Evolutionary conservation across 2,113 vertebrate genomes (phyloP).

Genomic region (Mustelus asterias): DNA sequence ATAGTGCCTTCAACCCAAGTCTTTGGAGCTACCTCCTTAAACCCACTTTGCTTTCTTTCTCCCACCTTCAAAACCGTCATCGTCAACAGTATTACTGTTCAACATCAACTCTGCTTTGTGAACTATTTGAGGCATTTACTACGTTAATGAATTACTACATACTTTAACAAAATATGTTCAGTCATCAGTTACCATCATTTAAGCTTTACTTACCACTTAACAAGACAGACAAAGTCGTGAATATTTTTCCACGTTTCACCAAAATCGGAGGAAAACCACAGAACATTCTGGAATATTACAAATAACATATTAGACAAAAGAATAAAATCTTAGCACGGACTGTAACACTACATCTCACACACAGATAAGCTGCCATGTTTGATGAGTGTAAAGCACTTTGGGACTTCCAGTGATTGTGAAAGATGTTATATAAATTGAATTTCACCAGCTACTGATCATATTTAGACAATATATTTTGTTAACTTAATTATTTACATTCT

Average conservation of each 20-base stretch:
- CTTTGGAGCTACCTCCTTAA: not conserved
- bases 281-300: conserved; percentile 63
- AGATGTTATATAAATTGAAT: not conserved
- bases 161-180: not conserved
- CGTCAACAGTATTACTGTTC: not conserved
- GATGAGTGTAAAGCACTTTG: not conserved
- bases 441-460: not conserved
- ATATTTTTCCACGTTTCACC: conserved; percentile 73
- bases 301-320: not conserved
- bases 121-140: not conserved
- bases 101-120: not conserved
- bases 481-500: not conserved
- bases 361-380: not conserved
- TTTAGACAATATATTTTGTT: not conserved
- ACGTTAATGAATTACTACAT: not conserved
- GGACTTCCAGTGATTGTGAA: not conserved
- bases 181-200: not conserved
- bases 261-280: conserved; percentile 82
- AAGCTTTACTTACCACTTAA: conserved; percentile 74
- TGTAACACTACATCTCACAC: not conserved
- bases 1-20: not conserved
- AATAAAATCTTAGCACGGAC: too few relatives aligned
- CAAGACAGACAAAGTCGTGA: conserved; percentile 73
- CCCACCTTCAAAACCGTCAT: not conserved
- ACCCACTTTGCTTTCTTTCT: not conserved